Base-by-base conservation (phyloP, 2,888 invertebrate species). In the Himalopsyche tibetana region DNA sequence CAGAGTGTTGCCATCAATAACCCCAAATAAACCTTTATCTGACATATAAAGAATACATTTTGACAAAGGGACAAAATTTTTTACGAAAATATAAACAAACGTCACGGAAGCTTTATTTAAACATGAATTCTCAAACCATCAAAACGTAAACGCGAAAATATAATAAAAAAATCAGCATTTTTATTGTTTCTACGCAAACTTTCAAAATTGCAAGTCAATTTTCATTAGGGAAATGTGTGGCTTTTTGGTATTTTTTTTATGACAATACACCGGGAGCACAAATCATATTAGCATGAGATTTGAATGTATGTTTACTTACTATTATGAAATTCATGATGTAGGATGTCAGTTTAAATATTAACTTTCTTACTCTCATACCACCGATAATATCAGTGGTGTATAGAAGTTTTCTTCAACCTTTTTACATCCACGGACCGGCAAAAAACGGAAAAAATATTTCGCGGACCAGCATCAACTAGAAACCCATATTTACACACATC, bases 51-150 rank as follows among this genome's bases (percentile, higher is more conserved):
- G 63, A 19, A 19, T 19, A 63, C 19, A 63, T 8, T 19, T 19
- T 63, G 63, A 63, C 63, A 63, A 19, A 19, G 56, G 19, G 9
- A 63, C 28, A 6, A 63, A 19, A 63, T 19, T 63, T 63, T 63
- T 15, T 51, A 19, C 63, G 63, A 19, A 63, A 63, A 63, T 63
- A 63, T 63, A 63, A 63, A 63, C 63, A 63, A 63, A 63, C 19
- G 19, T 28, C 19, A 4, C 63, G 4, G 19, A 8, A 4, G 63
- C 28, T 19, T n/a, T 63, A 19, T 63, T 63, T 19, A 19, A 6
- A 11, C 8, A 8, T 28, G 19, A 11, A 19, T 8, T 63, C 19
- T 11, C 2, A 8, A n/a, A 19, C 63, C 11, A 15, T 11, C 63
- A 63, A 17, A 63, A 28, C 63, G 19, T n/a, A 63, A 19, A 63